Conservation (phyloP, 1,140 invertebrate genomes). For the Lordiphosa collinella region DNA sequence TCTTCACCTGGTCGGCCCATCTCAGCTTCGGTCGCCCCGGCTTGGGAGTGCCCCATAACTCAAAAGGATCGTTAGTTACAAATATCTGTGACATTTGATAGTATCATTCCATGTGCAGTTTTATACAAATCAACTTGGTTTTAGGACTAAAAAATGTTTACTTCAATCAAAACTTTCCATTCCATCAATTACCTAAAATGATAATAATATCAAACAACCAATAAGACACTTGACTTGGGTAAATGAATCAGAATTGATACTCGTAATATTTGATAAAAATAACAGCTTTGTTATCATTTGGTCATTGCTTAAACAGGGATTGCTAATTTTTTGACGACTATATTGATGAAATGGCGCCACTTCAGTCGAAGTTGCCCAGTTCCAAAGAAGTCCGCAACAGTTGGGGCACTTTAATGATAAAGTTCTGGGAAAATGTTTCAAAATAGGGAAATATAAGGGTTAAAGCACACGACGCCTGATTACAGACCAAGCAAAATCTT, state of each 20-base stretch:
- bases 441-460: conserved; percentile 1
- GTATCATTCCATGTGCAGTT: no score
- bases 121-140: no score
- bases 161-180: no score
- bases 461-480: neutral
- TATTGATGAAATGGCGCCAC: conserved; percentile 1
- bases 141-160: no score
- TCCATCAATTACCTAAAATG: no score
- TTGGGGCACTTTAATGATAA: conserved; percentile 27
- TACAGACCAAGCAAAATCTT: neutral
- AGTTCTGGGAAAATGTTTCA: conserved; percentile 36
- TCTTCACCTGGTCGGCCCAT: no score
- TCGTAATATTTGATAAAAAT: neutral
- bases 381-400: conserved; percentile 50
- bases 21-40: no score
- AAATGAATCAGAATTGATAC: conserved; percentile 35
- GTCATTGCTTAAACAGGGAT: conserved; percentile 9
- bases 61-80: no score
- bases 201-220: no score
- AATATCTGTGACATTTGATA: no score
- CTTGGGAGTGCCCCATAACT: no score
- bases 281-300: conserved; percentile 17
- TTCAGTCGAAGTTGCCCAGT: conserved; percentile 31
- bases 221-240: conserved; percentile 4
- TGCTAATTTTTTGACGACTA: neutral